A percentile compares a stretch with the other conserved stretches of the same genome.
These are phyloP conservation scores for Dromaius novaehollandiae DNA, from an alignment of 2,113 vertebrate genomes.

Conservation along the genomic window DNA sequence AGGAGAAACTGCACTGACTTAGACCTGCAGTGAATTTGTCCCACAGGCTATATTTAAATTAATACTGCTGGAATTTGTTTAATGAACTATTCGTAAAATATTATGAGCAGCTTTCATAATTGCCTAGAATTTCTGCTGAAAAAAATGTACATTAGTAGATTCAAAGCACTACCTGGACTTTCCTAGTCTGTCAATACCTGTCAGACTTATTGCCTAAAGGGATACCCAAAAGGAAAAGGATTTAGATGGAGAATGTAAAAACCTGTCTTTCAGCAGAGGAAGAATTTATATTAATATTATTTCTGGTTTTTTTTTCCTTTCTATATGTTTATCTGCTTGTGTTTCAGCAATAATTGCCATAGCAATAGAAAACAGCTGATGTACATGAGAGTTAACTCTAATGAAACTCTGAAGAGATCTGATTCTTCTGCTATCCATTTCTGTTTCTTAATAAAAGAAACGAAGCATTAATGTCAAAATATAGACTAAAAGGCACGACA, in stretches of 20 bases:
- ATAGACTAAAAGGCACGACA: neutral
- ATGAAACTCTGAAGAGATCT: neutral
- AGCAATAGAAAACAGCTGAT: neutral
- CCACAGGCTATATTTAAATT: neutral
- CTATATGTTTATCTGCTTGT: neutral
- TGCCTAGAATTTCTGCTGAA: neutral
- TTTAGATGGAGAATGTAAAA: neutral
- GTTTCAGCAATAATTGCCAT: neutral
- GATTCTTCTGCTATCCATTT: neutral
- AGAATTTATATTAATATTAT: neutral
- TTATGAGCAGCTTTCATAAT: conserved; percentile 6
- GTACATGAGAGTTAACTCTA: neutral
- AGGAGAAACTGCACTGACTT: neutral
- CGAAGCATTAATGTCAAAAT: neutral
- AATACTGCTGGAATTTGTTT: neutral
- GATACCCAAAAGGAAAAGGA: neutral
- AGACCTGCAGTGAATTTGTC: neutral
- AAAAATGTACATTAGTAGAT: neutral
- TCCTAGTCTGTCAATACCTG: conserved; percentile 2
- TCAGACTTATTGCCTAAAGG: neutral
- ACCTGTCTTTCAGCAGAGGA: neutral
- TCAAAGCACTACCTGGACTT: neutral
- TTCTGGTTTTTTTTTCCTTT: neutral
- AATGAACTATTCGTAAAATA: conserved; percentile 31
- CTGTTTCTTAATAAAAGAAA: neutral